Base-by-base conservation (phyloP, 2,797 vertebrate genomes). In the Phyllotis vaccarum region DNA sequence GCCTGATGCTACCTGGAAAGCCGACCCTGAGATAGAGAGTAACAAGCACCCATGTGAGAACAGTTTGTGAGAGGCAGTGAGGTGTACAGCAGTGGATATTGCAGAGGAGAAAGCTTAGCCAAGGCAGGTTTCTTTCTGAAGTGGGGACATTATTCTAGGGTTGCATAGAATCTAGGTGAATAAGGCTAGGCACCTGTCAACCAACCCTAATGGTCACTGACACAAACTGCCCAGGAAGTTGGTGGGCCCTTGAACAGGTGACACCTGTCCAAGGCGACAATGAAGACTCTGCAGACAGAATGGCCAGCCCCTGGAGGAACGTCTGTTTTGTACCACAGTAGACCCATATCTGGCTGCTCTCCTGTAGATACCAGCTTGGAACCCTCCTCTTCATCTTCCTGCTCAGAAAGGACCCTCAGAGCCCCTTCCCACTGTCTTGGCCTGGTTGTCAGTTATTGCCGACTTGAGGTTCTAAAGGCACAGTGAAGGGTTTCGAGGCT, bases 311-410 rank as follows among this genome's bases (percentile, higher is more conserved):
- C 82, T 13, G 0, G 29, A 24, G 76, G 43, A 24, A 5, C 58
- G 21, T 16, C 72, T 66, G 37, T 7, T 4, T 3, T 0, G 3
- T 9, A 1, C n/a, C 46, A 10, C 0, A 0, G 19, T n/a, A 31
- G 31, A 43, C 5, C 37, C 78, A 9, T 52, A 49, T 62, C 72
- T 14, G 11, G 21, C 7, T 40, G 16, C 29, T 56, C 66, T 66
- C 22, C 13, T 24, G 37, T 37, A 11, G 49, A 0, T n/a, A 31
- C 43, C 27, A n/a, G 37, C 7, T 21, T 56, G 19, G 21, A 66
- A 19, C n/a, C 52, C 13, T 27, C n/a, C 21, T 74, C 78, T 86
- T 87, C 11, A 43, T 62, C 83, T 81, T 56, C 34, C 22, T 40
- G 54, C 24, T 46, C 40, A 86, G 56, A 66, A 22, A 74, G 60